phyloP scores from a whole-genome alignment of 2,113 vertebrate genomes.

The Climacteris rufus region DNA sequence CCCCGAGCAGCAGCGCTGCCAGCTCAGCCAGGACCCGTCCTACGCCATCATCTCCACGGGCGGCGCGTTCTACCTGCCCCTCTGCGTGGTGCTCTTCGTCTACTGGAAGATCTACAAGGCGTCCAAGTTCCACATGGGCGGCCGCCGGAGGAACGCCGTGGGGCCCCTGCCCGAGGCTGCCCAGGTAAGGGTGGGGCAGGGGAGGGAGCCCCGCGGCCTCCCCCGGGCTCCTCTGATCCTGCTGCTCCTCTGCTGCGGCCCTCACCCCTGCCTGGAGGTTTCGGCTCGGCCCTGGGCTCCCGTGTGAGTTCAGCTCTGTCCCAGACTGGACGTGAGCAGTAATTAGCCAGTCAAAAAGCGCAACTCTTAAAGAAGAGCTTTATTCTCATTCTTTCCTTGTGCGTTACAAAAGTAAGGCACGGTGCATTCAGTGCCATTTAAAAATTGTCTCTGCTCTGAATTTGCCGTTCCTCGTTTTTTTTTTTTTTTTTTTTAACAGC shows the following conservation, averaged over 20 bases:
- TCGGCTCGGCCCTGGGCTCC: not conserved
- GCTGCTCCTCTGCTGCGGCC: not conserved
- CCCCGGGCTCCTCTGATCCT: fast-evolving
- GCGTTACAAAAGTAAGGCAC: not conserved
- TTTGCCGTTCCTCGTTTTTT: not conserved
- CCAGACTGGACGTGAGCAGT: fast-evolving
- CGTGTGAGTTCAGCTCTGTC: not conserved
- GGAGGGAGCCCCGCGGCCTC: not conserved
- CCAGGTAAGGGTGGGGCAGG: not conserved
- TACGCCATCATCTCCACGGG: slow-evolving; percentile 91
- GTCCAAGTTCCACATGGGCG: slow-evolving; percentile 81
- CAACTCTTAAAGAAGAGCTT: not conserved
- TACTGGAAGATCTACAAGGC: slow-evolving; percentile 98
- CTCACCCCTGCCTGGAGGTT: not conserved
- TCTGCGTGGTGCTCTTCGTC: slow-evolving; percentile 93
- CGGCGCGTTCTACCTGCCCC: slow-evolving; percentile 91
- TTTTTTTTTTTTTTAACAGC: not conserved
- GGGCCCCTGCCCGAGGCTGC: not conserved
- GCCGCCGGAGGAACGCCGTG: slow-evolving; percentile 82
- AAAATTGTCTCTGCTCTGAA: not conserved
- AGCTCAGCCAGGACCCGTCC: slow-evolving; percentile 89
- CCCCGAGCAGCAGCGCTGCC: slow-evolving; percentile 76
- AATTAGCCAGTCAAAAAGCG: not conserved
- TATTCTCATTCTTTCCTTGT: not conserved
- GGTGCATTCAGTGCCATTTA: not conserved